Evolutionary conservation across 1,140 invertebrate genomes (phyloP), one percentile per base, ranked within the genome.

Genomic region (Aphaenogaster rudis): DNA sequence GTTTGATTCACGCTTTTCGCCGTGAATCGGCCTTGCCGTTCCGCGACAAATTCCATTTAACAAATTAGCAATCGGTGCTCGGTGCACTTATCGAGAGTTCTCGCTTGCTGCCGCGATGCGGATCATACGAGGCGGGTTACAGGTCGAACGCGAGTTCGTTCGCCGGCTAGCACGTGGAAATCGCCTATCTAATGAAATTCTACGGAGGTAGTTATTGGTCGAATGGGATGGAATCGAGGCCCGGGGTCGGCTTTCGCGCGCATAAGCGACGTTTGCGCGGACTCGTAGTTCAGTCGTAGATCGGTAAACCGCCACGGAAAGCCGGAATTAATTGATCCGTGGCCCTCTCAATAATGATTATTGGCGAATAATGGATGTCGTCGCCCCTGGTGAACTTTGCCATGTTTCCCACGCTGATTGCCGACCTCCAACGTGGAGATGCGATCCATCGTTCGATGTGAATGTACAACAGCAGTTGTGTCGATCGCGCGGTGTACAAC

Each of bases 121-220:
- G n/a, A 61, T 66, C 50, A 76, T 33, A 50, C 69, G n/a, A 77
- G 13, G 33, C 28, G n/a, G 50, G 7, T 36, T 67, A 48, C 77
- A 21, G 78, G 64, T 76, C 69, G 81, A 89, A 87, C 67, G 66
- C 45, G 79, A 79, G 11, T 45, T 81, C 59, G 86, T 54, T 77
- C 63, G 50, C 67, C 57, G 59, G 74, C 52, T 77, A 54, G 36
- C 42, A 48, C 57, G 88, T 39, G 78, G 85, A 21, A 59, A 69
- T 74, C 42, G 78, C 50, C 50, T 21, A 39, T n/a, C 72, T 88
- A 86, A 88, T 91, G 87, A 88, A 91, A 87, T 91, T 87, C 82
- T 85, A 85, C 57, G 74, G 64, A 64, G 63, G 54, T 63, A 61
- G 48, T 80, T 88, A 88, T 86, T 67, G 72, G 59, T 36, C 87